phyloP scores from a whole-genome alignment of 2,113 vertebrate genomes.

The Malurus melanocephalus region DNA sequence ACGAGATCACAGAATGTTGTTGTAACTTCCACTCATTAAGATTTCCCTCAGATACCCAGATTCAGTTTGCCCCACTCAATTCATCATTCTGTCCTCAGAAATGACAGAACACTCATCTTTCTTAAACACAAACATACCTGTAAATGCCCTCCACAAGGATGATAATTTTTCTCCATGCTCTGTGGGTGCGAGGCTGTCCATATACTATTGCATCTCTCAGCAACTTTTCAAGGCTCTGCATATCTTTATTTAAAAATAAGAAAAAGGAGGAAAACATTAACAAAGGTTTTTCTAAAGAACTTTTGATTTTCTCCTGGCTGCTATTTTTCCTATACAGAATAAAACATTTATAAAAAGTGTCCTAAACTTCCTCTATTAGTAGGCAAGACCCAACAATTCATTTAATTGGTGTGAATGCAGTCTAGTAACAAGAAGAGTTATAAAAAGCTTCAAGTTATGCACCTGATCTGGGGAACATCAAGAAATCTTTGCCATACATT shows the following conservation, averaged over 20 bases:
- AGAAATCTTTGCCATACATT: neutral
- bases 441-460: neutral
- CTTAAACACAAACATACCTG: constrained; percentile 74
- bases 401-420: neutral
- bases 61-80: neutral
- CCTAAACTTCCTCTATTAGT: neutral
- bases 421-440: neutral
- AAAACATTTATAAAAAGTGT: neutral
- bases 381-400: neutral
- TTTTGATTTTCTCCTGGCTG: neutral
- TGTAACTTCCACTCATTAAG: neutral
- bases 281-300: neutral
- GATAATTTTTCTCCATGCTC: constrained; percentile 94
- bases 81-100: neutral
- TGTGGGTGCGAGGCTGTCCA: constrained; percentile 85
- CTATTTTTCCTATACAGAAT: neutral
- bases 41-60: neutral
- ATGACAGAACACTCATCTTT: neutral
- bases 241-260: constrained; percentile 74
- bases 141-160: constrained; percentile 94
- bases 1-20: neutral
- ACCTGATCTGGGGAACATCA: neutral
- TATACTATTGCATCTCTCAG: constrained; percentile 84
- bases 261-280: constrained; percentile 2
- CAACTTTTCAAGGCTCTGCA: constrained; percentile 84